Conservation (phyloP, 1,140 invertebrate species). For the Pissodes strobi region DNA sequence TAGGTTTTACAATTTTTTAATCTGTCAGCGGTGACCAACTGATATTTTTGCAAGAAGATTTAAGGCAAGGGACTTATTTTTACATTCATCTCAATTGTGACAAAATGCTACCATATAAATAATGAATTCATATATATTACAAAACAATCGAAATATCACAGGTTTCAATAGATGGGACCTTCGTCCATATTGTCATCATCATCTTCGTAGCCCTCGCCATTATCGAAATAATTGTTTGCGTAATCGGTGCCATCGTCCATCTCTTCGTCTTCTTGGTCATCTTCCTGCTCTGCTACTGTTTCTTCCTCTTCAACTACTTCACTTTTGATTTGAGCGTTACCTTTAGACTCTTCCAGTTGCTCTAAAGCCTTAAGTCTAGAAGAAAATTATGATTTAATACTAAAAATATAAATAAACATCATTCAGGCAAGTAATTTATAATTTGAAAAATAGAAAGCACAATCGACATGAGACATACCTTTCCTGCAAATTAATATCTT, state of each 20-base stretch:
- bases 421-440: not conserved
- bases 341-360: constrained; percentile 61
- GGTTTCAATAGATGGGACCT: constrained; percentile 65
- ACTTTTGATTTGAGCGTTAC: constrained; percentile 57
- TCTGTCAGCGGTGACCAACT: too few relatives aligned
- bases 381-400: not conserved
- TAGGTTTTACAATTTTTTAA: too few relatives aligned
- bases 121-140: too few relatives aligned
- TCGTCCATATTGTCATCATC: constrained; percentile 86
- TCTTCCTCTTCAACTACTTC: constrained; percentile 58
- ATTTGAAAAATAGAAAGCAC: not conserved
- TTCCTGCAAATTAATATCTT: constrained; percentile 54
- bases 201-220: constrained; percentile 83
- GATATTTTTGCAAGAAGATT: too few relatives aligned
- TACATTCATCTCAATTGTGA: too few relatives aligned
- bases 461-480: constrained; percentile 40
- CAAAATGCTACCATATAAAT: too few relatives aligned
- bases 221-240: constrained; percentile 83
- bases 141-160: too few relatives aligned
- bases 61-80: too few relatives aligned
- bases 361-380: constrained; percentile 59
- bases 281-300: constrained; percentile 60
- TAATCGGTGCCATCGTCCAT: constrained; percentile 80
- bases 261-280: constrained; percentile 66
- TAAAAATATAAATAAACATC: too few relatives aligned